Conservation (phyloP, 1,140 invertebrate genomes). For the Eriocheir sinensis region DNA sequence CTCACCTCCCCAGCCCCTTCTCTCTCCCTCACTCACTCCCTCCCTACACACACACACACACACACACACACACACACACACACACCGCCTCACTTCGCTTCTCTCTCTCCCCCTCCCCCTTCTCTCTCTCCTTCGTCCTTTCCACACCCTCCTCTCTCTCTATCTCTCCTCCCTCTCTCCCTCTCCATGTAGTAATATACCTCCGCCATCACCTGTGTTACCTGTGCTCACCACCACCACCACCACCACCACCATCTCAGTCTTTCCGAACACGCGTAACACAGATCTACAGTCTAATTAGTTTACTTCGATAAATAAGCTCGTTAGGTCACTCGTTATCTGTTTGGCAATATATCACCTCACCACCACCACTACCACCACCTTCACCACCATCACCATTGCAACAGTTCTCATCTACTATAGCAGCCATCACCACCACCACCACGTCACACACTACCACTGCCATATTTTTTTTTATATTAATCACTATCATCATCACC, state of each 20-base stretch:
- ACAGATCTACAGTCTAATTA: not conserved
- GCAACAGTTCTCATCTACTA: not conserved
- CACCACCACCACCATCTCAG: not conserved
- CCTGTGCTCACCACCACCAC: not conserved
- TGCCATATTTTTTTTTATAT: too few relatives aligned
- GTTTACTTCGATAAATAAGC: not conserved
- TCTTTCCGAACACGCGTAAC: not conserved
- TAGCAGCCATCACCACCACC: not conserved
- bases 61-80: conserved; percentile 31
- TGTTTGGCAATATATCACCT: too few relatives aligned
- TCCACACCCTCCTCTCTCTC: not conserved
- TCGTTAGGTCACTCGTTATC: not conserved
- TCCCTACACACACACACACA: conserved; percentile 31
- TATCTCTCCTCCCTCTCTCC: not conserved
- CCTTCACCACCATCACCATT: not conserved
- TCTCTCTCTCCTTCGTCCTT: not conserved
- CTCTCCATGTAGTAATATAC: not conserved
- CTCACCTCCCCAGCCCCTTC: not conserved
- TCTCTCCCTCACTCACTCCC: not conserved
- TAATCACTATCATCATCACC: too few relatives aligned
- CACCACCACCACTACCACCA: not conserved
- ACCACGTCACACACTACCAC: too few relatives aligned
- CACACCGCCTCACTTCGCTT: not conserved
- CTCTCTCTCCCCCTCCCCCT: not conserved
- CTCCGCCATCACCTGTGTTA: not conserved